Conservation (phyloP, 2,113 vertebrate genomes). For the Alethe diademata region DNA sequence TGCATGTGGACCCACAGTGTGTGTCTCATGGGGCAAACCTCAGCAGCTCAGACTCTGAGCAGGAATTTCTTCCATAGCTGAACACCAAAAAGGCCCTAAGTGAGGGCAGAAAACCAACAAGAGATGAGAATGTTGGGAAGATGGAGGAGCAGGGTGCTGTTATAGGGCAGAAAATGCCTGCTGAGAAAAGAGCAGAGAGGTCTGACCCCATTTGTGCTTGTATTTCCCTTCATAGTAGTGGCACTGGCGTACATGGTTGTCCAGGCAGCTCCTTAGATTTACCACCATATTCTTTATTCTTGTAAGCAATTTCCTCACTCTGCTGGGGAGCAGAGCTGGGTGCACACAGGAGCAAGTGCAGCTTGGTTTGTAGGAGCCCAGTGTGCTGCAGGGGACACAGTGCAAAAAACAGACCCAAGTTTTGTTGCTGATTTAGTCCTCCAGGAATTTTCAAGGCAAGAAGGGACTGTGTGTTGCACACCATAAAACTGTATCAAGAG, state of each 20-base stretch:
- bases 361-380: not conserved
- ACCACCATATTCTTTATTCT: not conserved
- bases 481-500: not conserved
- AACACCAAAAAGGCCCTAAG: not conserved
- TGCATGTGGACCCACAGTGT: fast-evolving
- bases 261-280: not conserved
- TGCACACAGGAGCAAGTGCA: not conserved
- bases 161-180: fast-evolving
- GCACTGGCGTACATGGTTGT: fast-evolving
- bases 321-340: not conserved
- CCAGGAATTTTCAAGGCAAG: not conserved
- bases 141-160: fast-evolving
- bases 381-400: fast-evolving
- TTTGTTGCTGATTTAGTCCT: not conserved
- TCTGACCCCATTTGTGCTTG: not conserved
- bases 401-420: not conserved
- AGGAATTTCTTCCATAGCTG: not conserved
- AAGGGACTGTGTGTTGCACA: not conserved
- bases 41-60: not conserved
- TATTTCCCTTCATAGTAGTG: not conserved
- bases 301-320: not conserved
- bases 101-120: not conserved
- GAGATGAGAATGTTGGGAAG: not conserved
- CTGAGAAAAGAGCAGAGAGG: not conserved
- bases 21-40: not conserved